Conservation (phyloP, 2,888 invertebrate genomes). For the Macroteleia sp. region DNA sequence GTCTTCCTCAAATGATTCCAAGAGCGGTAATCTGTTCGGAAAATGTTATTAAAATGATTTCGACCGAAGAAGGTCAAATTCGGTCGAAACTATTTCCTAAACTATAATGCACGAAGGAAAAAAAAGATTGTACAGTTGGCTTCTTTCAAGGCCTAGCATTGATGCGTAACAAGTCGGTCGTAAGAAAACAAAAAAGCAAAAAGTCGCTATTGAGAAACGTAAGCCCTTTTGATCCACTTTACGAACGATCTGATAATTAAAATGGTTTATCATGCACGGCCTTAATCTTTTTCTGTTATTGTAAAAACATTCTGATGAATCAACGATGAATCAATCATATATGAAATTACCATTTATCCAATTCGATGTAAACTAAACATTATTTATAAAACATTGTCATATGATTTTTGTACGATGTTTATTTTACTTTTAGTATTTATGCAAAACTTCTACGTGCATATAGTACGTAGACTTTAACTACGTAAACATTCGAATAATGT, state of each 20-base stretch:
- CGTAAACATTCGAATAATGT: too few relatives aligned
- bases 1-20: constrained; percentile 20
- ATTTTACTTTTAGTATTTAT: too few relatives aligned
- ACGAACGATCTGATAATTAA: constrained; percentile 30
- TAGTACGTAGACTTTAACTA: too few relatives aligned
- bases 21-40: constrained; percentile 10
- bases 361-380: too few relatives aligned
- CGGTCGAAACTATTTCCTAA: constrained; percentile 37
- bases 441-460: too few relatives aligned
- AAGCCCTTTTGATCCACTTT: constrained; percentile 51
- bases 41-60: constrained; percentile 49
- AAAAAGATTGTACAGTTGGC: constrained; percentile 53
- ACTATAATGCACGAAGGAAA: constrained; percentile 16
- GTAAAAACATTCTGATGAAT: constrained; percentile 13
- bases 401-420: too few relatives aligned
- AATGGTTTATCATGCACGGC: constrained; percentile 20
- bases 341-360: not conserved
- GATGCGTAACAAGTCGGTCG: constrained; percentile 73
- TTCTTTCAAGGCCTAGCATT: constrained; percentile 65
- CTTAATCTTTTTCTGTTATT: not conserved
- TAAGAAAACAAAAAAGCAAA: constrained; percentile 51
- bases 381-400: too few relatives aligned
- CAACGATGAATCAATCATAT: constrained; percentile 1
- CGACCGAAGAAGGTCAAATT: constrained; percentile 42
- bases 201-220: constrained; percentile 43